phyloP scores from a whole-genome alignment of 2,888 invertebrate species.

The Epistrophella euchroma region DNA sequence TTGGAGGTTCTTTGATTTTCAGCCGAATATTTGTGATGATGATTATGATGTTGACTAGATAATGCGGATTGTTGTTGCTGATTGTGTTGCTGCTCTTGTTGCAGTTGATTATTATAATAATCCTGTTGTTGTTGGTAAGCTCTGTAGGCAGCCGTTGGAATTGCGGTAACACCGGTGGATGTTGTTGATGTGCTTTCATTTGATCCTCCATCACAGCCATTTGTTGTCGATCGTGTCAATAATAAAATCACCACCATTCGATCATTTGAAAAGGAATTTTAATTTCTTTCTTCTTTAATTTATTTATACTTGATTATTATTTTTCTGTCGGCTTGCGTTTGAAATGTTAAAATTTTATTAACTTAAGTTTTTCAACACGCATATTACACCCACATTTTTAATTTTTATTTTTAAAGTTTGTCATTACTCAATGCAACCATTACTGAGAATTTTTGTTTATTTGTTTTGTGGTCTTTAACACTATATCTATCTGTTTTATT shows the following conservation, averaged over 20 bases:
- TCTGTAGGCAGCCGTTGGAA: conserved; percentile 78
- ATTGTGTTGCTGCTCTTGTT: conserved; percentile 42
- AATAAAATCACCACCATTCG: conserved; percentile 85
- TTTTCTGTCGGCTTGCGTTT: conserved; percentile 33
- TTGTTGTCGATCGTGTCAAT: conserved; percentile 83
- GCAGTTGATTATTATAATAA: conserved; percentile 50
- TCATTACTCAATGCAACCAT: conserved; percentile 43
- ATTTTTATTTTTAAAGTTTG: conserved; percentile 27
- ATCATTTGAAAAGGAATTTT: conserved; percentile 82
- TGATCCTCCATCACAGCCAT: conserved; percentile 81
- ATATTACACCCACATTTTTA: conserved; percentile 33
- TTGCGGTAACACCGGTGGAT: conserved; percentile 83
- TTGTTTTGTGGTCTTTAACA: conserved; percentile 43
- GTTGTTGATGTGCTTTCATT: conserved; percentile 81
- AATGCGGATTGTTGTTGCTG: conserved; percentile 60
- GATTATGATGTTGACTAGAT: conserved; percentile 69
- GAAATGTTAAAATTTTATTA: conserved; percentile 48
- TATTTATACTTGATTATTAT: conserved; percentile 15
- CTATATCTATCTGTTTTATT: conserved; percentile 31
- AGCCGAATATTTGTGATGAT: conserved; percentile 35
- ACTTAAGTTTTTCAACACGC: conserved; percentile 26
- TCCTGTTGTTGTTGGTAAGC: conserved; percentile 67
- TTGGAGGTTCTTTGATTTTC: conserved; percentile 47
- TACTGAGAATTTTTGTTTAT: conserved; percentile 20
- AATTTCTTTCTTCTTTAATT: conserved; percentile 70